Evolutionary conservation across 2,113 vertebrate genomes (phyloP), one percentile per base, ranked within the genome.

Genomic region (Toxotes chatareus): DNA sequence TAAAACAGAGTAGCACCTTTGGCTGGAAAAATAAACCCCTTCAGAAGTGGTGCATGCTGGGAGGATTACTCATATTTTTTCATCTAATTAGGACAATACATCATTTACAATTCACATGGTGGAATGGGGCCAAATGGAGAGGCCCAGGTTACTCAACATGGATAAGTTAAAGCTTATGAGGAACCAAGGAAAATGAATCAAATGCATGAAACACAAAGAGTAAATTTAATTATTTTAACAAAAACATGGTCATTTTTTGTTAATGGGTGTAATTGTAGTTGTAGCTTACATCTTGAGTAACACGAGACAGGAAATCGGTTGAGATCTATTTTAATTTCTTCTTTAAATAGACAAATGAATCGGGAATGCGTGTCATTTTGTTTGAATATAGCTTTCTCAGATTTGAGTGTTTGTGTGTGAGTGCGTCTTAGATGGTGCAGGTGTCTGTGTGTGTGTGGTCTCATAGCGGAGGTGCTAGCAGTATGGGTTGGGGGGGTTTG

Each of bases 1-100:
- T 93, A 93, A 90, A 90, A 92, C 90, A 86, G 87, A 89, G 87
- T 92, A 89, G 93, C 94, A 95, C 94, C 93, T 94, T 94, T 75
- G 73, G 90, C 89, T 94, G 91, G 74, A 94, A 95, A 90, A 95
- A 96, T 94, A 96, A 95, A 95, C 93, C 89, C 72, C 75, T 72
- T 93, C 88, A 91, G 94, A 92, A 92, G 94, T 91, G 85, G 77
- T 90, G 93, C 93, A 91, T 94, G 91, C 93, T 91, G 81, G 88
- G 89, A 90, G 93, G 92, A 93, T 94, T 94, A 93, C 91, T 94
- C 93, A 94, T 95, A 95, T 95, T 95, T 95, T 94, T 86, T 83
- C 88, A 83, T 93, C 89, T 95, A 94, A 95, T 96, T 95, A 93
- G 93, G 92, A 94, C 94, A 91, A 96, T 96, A 95, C 88, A 95